Base-by-base conservation (phyloP, 2,797 vertebrate species). In the Sardinella longiceps region DNA sequence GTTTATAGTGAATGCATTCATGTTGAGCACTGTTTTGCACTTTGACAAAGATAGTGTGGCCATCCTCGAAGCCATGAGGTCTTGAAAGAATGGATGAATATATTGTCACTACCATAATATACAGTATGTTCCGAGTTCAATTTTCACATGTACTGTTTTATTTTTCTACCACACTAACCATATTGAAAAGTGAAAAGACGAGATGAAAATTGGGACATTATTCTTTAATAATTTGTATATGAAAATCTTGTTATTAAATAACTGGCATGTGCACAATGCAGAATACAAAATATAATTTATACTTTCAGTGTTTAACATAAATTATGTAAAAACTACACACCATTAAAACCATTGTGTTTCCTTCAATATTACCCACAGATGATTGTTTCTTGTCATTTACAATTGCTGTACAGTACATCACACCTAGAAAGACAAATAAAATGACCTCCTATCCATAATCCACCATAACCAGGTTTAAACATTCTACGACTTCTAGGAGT, bases 401-500 rank as follows among this genome's bases (percentile, higher is more conserved):
- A 23, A 43, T 4, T 77, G 37, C 33, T 77, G 37, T 77, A 77
- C 70, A 43, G 37, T 77, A 77, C 70, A 43, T 77, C 37, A 77
- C 18, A 77, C 18, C 37, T 43, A 43, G 43, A 43, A 43, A 43
- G 37, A 39, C 20, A 37, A 77, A 77, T 77, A 77, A 77, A 77
- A 39, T 77, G 5, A 43, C 18, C 20, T 18, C 15, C 70, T 5
- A 51, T 15, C 2, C 50, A 51, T 2, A 51, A 15, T 18, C 4
- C 25, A 81, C 9, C 28, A 3, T 77, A 39, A 12, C 6, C 15
- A 39, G 60, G 60, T 15, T 39, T 18, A 15, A 30, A 33, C 39
- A 81, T 48, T 53, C 37, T 7, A 28, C 77, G 50, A 28, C 48
- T 85, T 89, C 33, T 84, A 63, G 14, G 82, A 83, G 37, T 85